Conservation (phyloP, 2,113 vertebrate genomes). For the Cyprinus carpio region DNA sequence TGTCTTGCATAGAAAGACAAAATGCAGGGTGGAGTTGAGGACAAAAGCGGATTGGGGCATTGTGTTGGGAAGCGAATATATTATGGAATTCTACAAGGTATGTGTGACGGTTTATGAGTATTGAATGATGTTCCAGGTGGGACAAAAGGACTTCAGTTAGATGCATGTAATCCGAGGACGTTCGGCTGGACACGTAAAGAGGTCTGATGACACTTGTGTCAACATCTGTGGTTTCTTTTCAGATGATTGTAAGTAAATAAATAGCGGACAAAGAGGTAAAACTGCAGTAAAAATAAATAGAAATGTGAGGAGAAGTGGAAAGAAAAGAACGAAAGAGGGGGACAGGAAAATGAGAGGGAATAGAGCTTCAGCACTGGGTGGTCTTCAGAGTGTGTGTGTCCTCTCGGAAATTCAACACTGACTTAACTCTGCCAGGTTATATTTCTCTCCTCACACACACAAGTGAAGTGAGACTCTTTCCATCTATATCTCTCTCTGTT, state of each 20-base stretch:
- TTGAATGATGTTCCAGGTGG: neutral
- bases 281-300: constrained; percentile 31
- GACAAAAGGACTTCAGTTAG: constrained; percentile 10
- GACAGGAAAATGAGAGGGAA: constrained; percentile 21
- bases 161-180: constrained; percentile 14
- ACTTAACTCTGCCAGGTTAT: constrained; percentile 44
- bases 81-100: constrained; percentile 9
- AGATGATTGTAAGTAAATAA: constrained; percentile 14
- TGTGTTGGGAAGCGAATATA: constrained; percentile 12
- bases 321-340: neutral
- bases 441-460: constrained; percentile 47
- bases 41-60: constrained; percentile 29
- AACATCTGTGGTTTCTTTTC: neutral
- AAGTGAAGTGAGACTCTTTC: constrained; percentile 20
- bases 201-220: neutral
- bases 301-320: constrained; percentile 7
- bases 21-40: constrained; percentile 10
- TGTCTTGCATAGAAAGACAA: constrained; percentile 28
- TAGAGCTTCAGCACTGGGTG: constrained; percentile 39
- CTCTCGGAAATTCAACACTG: constrained; percentile 40
- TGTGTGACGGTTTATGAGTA: neutral
- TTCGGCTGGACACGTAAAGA: neutral
- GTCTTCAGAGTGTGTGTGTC: constrained; percentile 41
- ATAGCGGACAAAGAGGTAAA: constrained; percentile 15
- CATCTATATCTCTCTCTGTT: neutral